A percentile compares a stretch with the other conserved stretches of the same genome.
These are phyloP conservation scores for Danio jaintianensis DNA, from an alignment of 2,797 vertebrate species.

Conservation along the genomic window DNA sequence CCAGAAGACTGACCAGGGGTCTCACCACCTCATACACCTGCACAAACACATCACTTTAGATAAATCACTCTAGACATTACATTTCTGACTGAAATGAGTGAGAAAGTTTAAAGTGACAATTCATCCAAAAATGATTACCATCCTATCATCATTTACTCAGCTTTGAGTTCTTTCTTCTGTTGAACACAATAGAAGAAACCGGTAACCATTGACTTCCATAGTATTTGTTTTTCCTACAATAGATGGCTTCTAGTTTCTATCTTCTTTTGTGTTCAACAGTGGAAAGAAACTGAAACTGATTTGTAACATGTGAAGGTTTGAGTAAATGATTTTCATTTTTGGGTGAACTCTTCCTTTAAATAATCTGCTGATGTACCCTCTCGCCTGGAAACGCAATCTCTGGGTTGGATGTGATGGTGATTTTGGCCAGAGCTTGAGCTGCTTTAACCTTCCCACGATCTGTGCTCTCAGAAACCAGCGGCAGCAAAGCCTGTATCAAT, in stretches of 20 bases:
- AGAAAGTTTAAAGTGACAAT: not conserved
- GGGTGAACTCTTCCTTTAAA: not conserved
- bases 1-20: constrained; percentile 88
- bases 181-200: too few species aligned
- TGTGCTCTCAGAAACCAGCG: constrained; percentile 91
- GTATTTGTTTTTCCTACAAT: too few species aligned
- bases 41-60: constrained; percentile 13
- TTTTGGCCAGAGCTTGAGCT: constrained; percentile 94
- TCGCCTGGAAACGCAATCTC: constrained; percentile 97
- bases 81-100: not conserved
- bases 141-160: too few species aligned
- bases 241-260: too few species aligned
- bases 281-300: too few species aligned
- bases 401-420: constrained; percentile 96
- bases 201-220: too few species aligned
- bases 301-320: too few species aligned
- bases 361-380: constrained; percentile 76
- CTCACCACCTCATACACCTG: constrained; percentile 96
- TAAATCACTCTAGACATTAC: not conserved
- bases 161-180: too few species aligned
- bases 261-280: too few species aligned
- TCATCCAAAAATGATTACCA: not conserved
- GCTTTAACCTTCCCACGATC: constrained; percentile 92
- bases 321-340: too few species aligned
- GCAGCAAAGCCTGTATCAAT: constrained; percentile 87